A percentile compares a stretch with the other conserved stretches of the same genome.
Evolutionary conservation across 2,797 vertebrate genomes (phyloP).

Genomic region (Percopsis omiscomaycus): DNA sequence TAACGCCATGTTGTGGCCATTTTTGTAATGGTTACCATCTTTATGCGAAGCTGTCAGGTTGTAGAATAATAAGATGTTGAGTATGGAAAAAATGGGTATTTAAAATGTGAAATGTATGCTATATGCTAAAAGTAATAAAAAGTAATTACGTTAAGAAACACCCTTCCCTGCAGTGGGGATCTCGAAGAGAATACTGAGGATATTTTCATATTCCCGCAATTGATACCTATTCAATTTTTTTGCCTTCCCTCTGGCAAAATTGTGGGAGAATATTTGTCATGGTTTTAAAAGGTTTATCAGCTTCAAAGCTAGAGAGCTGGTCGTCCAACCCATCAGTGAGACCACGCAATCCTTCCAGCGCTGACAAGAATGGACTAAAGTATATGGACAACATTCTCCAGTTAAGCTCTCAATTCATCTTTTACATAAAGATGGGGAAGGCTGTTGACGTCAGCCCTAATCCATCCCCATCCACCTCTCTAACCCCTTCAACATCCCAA

Average conservation of each 20-base stretch:
- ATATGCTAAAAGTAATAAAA: slow-evolving; percentile 23
- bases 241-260: slow-evolving; percentile 62
- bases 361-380: slow-evolving; percentile 64
- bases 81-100: background rate
- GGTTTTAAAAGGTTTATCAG: slow-evolving; percentile 80
- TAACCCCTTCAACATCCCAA: slow-evolving; percentile 42
- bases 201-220: slow-evolving; percentile 53
- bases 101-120: background rate
- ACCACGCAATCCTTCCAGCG: slow-evolving; percentile 70
- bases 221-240: slow-evolving; percentile 62
- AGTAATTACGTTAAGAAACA: slow-evolving; percentile 23
- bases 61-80: slow-evolving; percentile 5
- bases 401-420: slow-evolving; percentile 68
- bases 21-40: slow-evolving; percentile 26
- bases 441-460: slow-evolving; percentile 69
- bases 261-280: slow-evolving; percentile 75
- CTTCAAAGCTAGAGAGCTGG: slow-evolving; percentile 75
- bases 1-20: slow-evolving; percentile 25
- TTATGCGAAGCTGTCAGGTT: slow-evolving; percentile 15
- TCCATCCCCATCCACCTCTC: slow-evolving; percentile 57
- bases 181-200: slow-evolving; percentile 37
- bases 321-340: slow-evolving; percentile 65
- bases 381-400: slow-evolving; percentile 64
- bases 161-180: slow-evolving; percentile 19
- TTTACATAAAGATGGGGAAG: slow-evolving; percentile 64